Base-by-base conservation (phyloP, 2,888 invertebrate genomes). In the Mantis religiosa region DNA sequence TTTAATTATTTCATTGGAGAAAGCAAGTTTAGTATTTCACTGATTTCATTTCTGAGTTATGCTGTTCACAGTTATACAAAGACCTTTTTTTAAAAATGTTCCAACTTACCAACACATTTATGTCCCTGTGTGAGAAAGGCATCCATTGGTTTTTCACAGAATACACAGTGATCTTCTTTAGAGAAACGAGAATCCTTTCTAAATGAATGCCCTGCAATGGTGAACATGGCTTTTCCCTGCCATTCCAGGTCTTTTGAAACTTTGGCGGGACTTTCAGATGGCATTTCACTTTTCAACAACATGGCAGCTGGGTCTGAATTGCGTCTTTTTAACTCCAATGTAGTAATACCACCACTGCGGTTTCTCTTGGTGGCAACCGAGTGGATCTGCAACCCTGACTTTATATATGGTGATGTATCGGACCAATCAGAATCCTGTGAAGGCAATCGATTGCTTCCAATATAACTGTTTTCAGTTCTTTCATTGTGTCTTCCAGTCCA, bases 111-210 rank as follows among this genome's bases (percentile, higher is more conserved):
- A 90, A 92, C 91, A 92, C 98, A 98, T 89, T 97, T 96, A 92
- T 97, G 96, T 0, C 97, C 97, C 91, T 96, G 97, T 0, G 96
- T 96, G 85, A 96, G 95, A 92, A 98, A 96, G 34, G 97, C 96
- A 92, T 97, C 97, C 95, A 98, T 96, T 90, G 96, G 95, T 91
- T 96, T 95, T 91, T 96, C 96, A 92, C 98, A 98, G 92, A 96
- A 96, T 20, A 96, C 95, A 92, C 98, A 98, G 89, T 96, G 95
- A 92, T 98, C 98, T 89, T 96, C 97, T 92, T 97, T 97, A 71
- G 96, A 95, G 91, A 97, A 96, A 87, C 97, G 94, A 0, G 96
- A 95, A 90, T 97, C 95, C 93, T 97, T 97, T 84, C 97, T 95
- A 93, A 97, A 97, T 91, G 95, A 94, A 93, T 97, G 97, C 0